Evolutionary conservation across 1,140 invertebrate species (phyloP).

Genomic region (Subanguina moxae): DNA sequence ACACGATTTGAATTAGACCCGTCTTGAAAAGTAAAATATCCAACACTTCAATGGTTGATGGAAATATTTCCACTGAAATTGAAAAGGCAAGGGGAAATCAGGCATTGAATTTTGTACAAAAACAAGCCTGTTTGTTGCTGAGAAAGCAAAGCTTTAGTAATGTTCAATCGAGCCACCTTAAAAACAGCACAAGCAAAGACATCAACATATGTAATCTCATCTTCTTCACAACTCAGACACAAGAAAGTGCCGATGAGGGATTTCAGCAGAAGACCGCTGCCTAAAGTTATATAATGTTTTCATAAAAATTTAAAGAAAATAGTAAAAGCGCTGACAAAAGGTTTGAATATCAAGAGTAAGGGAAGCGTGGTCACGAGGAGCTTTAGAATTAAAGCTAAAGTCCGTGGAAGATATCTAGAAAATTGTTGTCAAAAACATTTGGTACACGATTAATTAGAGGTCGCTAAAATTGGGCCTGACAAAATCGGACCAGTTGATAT

Average conservation of each 20-base stretch:
- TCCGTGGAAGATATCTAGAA: constrained; percentile 15
- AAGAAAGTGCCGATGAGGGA: constrained; percentile 18
- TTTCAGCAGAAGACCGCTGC: neutral
- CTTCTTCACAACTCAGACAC: constrained; percentile 6
- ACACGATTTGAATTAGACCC: neutral
- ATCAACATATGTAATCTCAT: neutral
- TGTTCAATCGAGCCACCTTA: neutral
- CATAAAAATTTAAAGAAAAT: too few species aligned
- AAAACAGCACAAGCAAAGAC: neutral
- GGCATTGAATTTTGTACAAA: neutral
- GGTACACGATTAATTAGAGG: neutral
- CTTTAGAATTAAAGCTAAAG: constrained; percentile 22
- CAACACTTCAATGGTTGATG: neutral
- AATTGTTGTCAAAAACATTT: neutral
- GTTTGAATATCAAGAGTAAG: constrained; percentile 13
- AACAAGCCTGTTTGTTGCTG: neutral
- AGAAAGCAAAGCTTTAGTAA: neutral
- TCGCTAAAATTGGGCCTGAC: too few species aligned
- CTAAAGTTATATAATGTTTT: too few species aligned
- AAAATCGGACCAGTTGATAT: too few species aligned
- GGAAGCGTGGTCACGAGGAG: constrained; percentile 4
- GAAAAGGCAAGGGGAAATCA: neutral
- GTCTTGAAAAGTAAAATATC: neutral
- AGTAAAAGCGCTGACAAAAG: constrained; percentile 9
- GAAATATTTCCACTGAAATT: neutral